These are phyloP conservation scores for Lymantria monacha DNA, from an alignment of 2,888 invertebrate species.

Conservation along the genomic window DNA sequence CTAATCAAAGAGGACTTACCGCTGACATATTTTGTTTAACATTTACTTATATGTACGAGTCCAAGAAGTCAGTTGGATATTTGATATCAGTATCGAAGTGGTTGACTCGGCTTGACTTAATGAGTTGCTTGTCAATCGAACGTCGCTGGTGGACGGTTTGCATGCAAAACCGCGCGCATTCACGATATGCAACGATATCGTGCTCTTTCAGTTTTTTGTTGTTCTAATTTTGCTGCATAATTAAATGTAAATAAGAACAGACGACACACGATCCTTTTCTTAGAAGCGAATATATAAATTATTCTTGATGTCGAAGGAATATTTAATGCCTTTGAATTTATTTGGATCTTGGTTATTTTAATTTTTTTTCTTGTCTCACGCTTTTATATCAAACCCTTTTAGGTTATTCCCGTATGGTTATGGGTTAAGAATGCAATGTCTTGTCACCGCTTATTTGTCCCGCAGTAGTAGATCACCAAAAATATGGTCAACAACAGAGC, in stretches of 20 bases:
- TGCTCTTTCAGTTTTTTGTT: constrained; percentile 26
- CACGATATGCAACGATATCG: constrained; percentile 7
- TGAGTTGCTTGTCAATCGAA: constrained; percentile 66
- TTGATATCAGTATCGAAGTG: constrained; percentile 30
- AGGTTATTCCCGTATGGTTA: too few relatives aligned
- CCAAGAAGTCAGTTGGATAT: constrained; percentile 22
- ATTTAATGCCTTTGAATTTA: too few relatives aligned
- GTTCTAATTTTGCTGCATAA: constrained; percentile 27
- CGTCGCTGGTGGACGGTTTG: constrained; percentile 41
- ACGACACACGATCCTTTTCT: constrained; percentile 14
- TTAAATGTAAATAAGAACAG: constrained; percentile 23
- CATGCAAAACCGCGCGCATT: constrained; percentile 26
- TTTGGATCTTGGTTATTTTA: too few relatives aligned
- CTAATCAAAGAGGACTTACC: too few relatives aligned
- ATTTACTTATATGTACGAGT: constrained; percentile 19
- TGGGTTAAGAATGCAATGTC: too few relatives aligned
- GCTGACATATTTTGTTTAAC: background rate
- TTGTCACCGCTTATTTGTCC: too few relatives aligned
- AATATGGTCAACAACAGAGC: too few relatives aligned
- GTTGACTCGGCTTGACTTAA: constrained; percentile 42
- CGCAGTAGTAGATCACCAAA: too few relatives aligned
- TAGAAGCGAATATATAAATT: constrained; percentile 31
- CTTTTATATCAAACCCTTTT: too few relatives aligned
- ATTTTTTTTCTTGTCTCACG: too few relatives aligned
- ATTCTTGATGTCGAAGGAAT: constrained; percentile 8